A percentile compares a stretch with the other conserved stretches of the same genome.
These are phyloP conservation scores for Cerceris ruficornis DNA, from an alignment of 2,888 invertebrate species.

Conservation along the genomic window DNA sequence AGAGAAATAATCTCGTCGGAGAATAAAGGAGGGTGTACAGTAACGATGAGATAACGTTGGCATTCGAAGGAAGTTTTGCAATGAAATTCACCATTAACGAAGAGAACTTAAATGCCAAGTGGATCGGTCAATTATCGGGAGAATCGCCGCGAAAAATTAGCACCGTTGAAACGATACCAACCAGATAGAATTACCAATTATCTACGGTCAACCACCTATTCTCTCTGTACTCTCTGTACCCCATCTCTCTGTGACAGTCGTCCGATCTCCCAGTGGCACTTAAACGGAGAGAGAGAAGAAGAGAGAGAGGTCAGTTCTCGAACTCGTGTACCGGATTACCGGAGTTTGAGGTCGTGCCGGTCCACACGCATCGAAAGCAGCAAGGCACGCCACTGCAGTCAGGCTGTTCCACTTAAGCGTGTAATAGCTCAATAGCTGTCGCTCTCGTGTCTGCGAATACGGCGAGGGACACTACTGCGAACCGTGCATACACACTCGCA, in stretches of 20 bases:
- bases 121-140: not conserved
- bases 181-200: slow-evolving; percentile 40
- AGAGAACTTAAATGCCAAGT: no score
- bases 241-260: slow-evolving; percentile 25
- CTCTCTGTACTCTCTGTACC: slow-evolving; percentile 38
- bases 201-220: slow-evolving; percentile 45
- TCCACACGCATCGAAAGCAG: slow-evolving; percentile 58
- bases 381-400: slow-evolving; percentile 71
- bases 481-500: slow-evolving; percentile 51
- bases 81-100: no score
- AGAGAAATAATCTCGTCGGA: no score
- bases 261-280: slow-evolving; percentile 3
- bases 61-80: no score
- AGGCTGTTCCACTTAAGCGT: slow-evolving; percentile 76
- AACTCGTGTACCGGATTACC: slow-evolving; percentile 62
- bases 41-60: no score
- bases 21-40: no score
- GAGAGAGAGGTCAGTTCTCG: slow-evolving; percentile 38
- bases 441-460: slow-evolving; percentile 61
- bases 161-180: not conserved
- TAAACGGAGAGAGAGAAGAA: not conserved
- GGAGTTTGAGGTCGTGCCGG: slow-evolving; percentile 61
- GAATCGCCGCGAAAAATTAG: slow-evolving; percentile 6
- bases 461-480: slow-evolving; percentile 47
- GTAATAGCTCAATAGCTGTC: slow-evolving; percentile 79